Evolutionary conservation across 2,797 vertebrate genomes (phyloP).

Genomic region (Spatula versicolor): DNA sequence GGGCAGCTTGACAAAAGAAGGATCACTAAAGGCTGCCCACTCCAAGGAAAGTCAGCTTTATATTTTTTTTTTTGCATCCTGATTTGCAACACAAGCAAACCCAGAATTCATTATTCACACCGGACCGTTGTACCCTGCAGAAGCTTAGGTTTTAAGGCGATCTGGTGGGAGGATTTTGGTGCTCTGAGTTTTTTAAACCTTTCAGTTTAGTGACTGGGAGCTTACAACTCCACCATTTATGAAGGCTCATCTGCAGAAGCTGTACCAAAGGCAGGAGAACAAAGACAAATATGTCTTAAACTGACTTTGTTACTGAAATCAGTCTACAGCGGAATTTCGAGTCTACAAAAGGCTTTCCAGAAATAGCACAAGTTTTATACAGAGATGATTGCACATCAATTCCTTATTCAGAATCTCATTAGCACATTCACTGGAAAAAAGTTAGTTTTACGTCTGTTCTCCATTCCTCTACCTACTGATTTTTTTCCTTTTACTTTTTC

Average conservation of each 20-base stretch:
- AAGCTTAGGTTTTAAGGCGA: not conserved
- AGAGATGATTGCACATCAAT: not conserved
- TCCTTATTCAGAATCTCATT: slow-evolving; percentile 17
- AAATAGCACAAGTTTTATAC: not conserved
- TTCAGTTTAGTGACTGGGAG: not conserved
- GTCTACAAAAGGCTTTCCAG: not conserved
- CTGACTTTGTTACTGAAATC: not conserved
- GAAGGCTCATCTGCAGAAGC: not conserved
- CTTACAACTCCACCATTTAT: not conserved
- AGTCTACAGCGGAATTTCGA: not conserved
- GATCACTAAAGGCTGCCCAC: not conserved
- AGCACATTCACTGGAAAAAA: not conserved
- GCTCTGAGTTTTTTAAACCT: not conserved
- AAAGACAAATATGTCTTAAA: not conserved
- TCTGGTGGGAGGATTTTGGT: not conserved
- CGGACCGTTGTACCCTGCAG: not conserved
- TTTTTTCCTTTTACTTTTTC: not conserved
- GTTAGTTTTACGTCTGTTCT: not conserved
- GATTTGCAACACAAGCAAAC: not conserved
- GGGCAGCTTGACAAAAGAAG: not conserved
- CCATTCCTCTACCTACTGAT: not conserved
- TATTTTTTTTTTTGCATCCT: not conserved
- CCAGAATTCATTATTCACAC: not conserved
- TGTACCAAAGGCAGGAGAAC: not conserved
- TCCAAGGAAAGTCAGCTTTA: not conserved